Evolutionary conservation across 2,888 invertebrate species (phyloP).

Genomic region (Liodrosophila aerea): DNA sequence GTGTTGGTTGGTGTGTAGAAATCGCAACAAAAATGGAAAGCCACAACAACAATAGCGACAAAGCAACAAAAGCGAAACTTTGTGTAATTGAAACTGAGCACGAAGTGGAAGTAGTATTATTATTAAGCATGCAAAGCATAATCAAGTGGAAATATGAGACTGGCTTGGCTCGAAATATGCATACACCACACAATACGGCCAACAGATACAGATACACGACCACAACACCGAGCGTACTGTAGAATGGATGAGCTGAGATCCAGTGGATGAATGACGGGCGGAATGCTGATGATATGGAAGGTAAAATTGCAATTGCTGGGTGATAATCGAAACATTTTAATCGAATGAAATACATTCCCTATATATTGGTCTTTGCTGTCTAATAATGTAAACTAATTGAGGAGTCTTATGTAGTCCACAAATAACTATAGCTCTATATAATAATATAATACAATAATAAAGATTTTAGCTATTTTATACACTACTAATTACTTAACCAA

Average conservation of each 20-base stretch:
- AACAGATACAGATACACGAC: constrained; percentile 20
- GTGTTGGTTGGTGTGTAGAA: too few species aligned
- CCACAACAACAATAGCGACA: constrained; percentile 33
- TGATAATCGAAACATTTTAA: too few species aligned
- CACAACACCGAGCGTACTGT: constrained; percentile 27
- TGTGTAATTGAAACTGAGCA: constrained; percentile 73
- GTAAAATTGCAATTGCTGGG: constrained; percentile 18
- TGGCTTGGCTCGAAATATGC: constrained; percentile 46
- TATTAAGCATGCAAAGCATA: constrained; percentile 78
- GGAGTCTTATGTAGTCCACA: too few species aligned
- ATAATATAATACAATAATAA: too few species aligned
- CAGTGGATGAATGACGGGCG: constrained; percentile 14
- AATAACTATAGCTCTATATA: too few species aligned
- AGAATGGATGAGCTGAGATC: constrained; percentile 19
- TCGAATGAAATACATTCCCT: too few species aligned
- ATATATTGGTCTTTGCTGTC: too few species aligned
- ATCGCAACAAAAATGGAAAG: constrained; percentile 75
- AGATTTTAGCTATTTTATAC: too few species aligned
- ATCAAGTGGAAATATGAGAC: constrained; percentile 75
- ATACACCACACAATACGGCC: constrained; percentile 3
- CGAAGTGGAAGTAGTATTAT: constrained; percentile 75
- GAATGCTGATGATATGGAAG: constrained; percentile 7
- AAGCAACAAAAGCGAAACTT: constrained; percentile 72
- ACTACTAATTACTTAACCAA: too few species aligned
- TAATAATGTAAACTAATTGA: too few species aligned